Base-by-base conservation (phyloP, 2,888 invertebrate species). In the Agrilus cyanescens region DNA sequence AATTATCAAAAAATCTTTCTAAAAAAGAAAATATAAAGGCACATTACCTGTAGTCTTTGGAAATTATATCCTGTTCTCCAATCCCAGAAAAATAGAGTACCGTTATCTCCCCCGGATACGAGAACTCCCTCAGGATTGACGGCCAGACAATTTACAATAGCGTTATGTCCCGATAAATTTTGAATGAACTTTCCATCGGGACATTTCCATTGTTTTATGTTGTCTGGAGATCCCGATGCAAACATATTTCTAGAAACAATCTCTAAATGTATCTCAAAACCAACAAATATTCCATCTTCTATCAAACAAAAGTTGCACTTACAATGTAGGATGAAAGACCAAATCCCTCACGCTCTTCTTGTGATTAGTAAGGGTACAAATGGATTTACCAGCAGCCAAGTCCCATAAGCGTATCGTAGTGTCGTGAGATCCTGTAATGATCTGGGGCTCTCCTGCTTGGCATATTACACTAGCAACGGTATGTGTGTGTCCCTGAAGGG, bases 41-140 rank as follows among this genome's bases (percentile, higher is more conserved):
- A 34, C 10, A 5, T 30, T 46, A 77, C 82, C 71, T 87, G 86
- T 46, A 87, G 69, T 45, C 89, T 73, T 68, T 99, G 98, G 72
- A 97, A 99, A 70, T 98, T 98, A 61, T 97, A 97, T 0, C 97
- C 98, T 0, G 96, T 96, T 57, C 90, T 76, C 97, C 97, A 98
- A 65, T 98, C 98, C 97, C 97, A 98, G 58, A 90, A 85, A 65
- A 88, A 83, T 75, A 99, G 76, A 1, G 95, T 91, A 1, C 98
- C 98, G 62, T 98, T 98, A 63, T 99, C 97, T 15, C 93, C 97
- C 4, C 96, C 98, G 4, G 96, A 97, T 2, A 97, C 95, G 4
- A 99, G 69, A 10, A 97, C 97, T 1, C 94, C 91, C 57, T 95
- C 96, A 0, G 84, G 76, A 69, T 97, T 99, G 5, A 90, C 84